Conservation (phyloP, 2,113 vertebrate species). For the Tenrec ecaudatus region DNA sequence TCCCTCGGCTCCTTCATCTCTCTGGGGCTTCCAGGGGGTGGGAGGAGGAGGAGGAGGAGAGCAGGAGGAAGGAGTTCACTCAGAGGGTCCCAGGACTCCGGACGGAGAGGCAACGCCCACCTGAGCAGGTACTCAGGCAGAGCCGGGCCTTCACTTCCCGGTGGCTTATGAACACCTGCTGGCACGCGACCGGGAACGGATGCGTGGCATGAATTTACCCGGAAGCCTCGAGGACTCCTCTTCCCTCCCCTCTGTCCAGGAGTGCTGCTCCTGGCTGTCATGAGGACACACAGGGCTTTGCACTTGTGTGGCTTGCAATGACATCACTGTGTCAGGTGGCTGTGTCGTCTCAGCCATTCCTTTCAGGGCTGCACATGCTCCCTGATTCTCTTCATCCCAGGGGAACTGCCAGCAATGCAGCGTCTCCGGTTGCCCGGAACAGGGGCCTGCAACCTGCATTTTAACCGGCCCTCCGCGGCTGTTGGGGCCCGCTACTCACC, state of each 20-base stretch:
- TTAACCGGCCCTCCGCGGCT: too few relatives aligned
- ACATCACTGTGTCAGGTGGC: background rate
- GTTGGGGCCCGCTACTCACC: background rate
- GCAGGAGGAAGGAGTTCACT: too few relatives aligned
- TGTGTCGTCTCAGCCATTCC: background rate
- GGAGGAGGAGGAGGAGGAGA: background rate
- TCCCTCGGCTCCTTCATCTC: conserved; percentile 6
- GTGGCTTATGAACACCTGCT: background rate
- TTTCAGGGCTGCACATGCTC: background rate
- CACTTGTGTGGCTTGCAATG: background rate
- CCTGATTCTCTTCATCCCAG: background rate
- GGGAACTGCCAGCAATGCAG: background rate
- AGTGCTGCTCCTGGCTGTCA: background rate
- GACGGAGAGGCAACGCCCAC: background rate
- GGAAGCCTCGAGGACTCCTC: accelerated
- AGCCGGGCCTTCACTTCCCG: background rate
- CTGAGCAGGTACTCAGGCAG: background rate
- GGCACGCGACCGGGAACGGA: background rate
- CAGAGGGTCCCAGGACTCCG: background rate
- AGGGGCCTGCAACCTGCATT: background rate
- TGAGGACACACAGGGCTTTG: background rate
- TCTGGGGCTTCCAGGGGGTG: background rate
- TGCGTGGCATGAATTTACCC: background rate
- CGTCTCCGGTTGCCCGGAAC: background rate
- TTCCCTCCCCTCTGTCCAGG: background rate